Base-by-base conservation (phyloP, 2,113 vertebrate genomes). In the Cyprinodon tularosa region DNA sequence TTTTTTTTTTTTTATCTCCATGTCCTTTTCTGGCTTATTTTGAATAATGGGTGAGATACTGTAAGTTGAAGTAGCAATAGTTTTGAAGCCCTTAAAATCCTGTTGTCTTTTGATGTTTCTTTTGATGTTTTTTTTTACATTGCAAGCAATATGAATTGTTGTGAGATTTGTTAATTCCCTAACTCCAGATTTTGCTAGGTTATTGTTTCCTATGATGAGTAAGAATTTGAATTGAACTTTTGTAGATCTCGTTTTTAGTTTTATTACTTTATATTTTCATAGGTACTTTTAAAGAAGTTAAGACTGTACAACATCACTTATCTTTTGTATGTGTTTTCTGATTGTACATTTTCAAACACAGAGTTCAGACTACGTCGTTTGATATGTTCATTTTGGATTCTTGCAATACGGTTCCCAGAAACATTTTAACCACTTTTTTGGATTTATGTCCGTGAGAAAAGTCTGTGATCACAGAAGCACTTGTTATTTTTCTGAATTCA, bases 401-500 rank as follows among this genome's bases (percentile, higher is more conserved):
- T 4, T 40, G 20, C 48, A 36, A 0, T 60, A 17, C 47, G 57
- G 42, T 72, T 76, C 69, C 7, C 9, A 66, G 20, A 11, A 1
- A 64, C 3, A 4, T 39, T 57, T 3, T 67, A 11, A 20, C 50
- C 76, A 76, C n/a, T 71, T 63, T 68, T 62, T 62, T n/a, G 50
- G n/a, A 53, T 53, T 71, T 9, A 53, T 59, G 20, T 22, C 20
- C 62, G 45, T 64, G 15, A 13, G 20, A 45, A 42, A n/a, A 62
- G 0, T 57, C 57, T 38, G 14, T 72, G 39, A 77, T 68, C 10
- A 73, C 48, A 71, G 67, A 50, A 45, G n/a, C 48, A 57, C 14
- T 62, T 70, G 70, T 66, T 61, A 61, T 38, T 40, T 78, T 39
- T 72, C 36, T 57, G 57, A 67, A 37, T 61, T 53, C 71, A 82